Evolutionary conservation across 1,140 invertebrate species (phyloP).

Genomic region (Drosophila hydei): DNA sequence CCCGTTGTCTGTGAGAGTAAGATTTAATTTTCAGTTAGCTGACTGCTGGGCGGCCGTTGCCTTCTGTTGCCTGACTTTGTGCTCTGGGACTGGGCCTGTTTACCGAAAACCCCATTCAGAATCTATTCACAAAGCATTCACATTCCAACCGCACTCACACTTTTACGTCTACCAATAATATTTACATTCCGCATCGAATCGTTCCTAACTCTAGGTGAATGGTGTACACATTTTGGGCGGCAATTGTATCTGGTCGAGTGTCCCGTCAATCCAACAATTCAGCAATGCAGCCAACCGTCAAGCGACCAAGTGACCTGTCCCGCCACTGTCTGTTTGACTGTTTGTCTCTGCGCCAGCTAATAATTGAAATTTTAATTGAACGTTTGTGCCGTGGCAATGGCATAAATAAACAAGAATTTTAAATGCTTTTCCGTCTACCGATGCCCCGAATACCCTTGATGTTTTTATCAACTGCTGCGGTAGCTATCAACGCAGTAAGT

Average conservation of each 20-base stretch:
- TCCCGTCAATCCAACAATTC: not conserved
- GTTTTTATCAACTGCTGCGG: too few species aligned
- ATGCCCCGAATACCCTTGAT: not conserved
- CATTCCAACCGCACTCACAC: not conserved
- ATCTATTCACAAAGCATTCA: not conserved
- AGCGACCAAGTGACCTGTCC: not conserved
- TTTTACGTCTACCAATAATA: not conserved
- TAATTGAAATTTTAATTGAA: constrained; percentile 78
- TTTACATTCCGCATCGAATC: not conserved
- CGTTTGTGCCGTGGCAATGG: constrained; percentile 43
- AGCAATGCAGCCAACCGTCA: not conserved
- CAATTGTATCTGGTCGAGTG: constrained; percentile 24
- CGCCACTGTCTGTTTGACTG: constrained; percentile 19
- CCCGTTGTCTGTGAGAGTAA: constrained; percentile 18
- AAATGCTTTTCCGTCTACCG: constrained; percentile 6
- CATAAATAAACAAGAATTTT: constrained; percentile 63
- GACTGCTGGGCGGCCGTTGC: constrained; percentile 5
- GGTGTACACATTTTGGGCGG: constrained; percentile 25
- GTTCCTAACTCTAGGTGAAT: not conserved
- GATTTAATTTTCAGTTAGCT: constrained; percentile 27
- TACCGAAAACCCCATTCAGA: not conserved
- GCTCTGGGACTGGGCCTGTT: not conserved
- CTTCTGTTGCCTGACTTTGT: constrained; percentile 20
- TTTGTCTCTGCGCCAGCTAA: constrained; percentile 54
- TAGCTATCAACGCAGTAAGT: too few species aligned